Percentiles rank a stretch among this genome's conserved stretches.
Evolutionary conservation across 2,888 invertebrate genomes (phyloP).

Genomic region (Drepana falcataria): DNA sequence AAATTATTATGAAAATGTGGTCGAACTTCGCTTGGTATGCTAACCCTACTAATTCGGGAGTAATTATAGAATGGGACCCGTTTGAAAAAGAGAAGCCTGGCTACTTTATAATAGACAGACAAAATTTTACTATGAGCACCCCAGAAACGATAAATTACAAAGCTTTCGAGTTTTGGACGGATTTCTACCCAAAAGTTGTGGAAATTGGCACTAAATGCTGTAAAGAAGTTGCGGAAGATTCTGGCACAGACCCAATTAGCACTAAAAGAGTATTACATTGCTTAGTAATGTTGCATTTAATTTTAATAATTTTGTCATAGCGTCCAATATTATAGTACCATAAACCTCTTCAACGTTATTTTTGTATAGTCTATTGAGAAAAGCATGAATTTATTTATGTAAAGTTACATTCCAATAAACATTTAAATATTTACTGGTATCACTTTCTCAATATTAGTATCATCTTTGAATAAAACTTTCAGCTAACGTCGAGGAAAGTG

Average conservation of each 20-base stretch:
- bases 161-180: conserved; percentile 90
- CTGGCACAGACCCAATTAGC: conserved; percentile 42
- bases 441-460: neutral
- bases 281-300: conserved; percentile 40
- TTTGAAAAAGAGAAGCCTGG: conserved; percentile 83
- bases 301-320: conserved; percentile 49
- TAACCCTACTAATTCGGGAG: conserved; percentile 83
- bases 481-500: no score
- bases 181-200: conserved; percentile 87
- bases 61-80: conserved; percentile 86
- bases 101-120: conserved; percentile 84
- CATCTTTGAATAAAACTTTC: no score
- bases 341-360: conserved; percentile 44
- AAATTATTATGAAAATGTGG: conserved; percentile 89
- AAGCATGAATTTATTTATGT: conserved; percentile 45
- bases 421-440: conserved; percentile 21
- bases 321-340: conserved; percentile 24
- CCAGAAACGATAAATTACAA: conserved; percentile 84
- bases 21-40: conserved; percentile 87
- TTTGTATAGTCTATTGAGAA: conserved; percentile 66
- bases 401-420: conserved; percentile 23
- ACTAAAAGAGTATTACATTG: conserved; percentile 33
- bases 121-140: conserved; percentile 87
- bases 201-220: conserved; percentile 87
- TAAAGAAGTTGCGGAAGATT: conserved; percentile 75